Evolutionary conservation across 2,113 vertebrate species (phyloP), one percentile per base, ranked within the genome.

Genomic region (Acanthisitta chloris): DNA sequence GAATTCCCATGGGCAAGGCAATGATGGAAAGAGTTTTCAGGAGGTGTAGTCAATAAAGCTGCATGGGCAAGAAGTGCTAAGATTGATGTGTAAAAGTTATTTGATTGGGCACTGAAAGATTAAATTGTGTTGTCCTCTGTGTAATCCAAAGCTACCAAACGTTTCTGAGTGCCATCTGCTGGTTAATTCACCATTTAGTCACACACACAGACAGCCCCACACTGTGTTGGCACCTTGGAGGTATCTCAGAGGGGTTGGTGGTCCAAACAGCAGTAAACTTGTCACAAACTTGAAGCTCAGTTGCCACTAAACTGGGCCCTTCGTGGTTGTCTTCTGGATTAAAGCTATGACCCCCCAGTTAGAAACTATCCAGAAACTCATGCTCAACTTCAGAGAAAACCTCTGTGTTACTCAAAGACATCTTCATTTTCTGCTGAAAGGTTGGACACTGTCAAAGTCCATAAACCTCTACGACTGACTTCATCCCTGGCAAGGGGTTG

Each of bases 121-220:
- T 29, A 31, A 82, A 76, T 36, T 34, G 17, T 12, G 9, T 31
- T 73, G 36, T 42, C 31, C 42, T 90, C 73, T 71, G 3, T 16
- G 45, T 14, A n/a, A 70, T 43, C 36, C 57, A 45, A 20, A 81
- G 49, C 46, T 6, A 65, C 21, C 61, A 43, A 52, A 51, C 1
- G 7, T 55, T 94, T 85, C 94, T 46, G 90, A 80, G 85, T 90
- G 85, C 87, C 79, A 90, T 62, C 87, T 96, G 90, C 91, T 79
- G 93, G 89, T 49, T 90, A 55, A 81, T 48, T 88, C 77, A 18
- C 77, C 54, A 0, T 57, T 83, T 49, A 2, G 46, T 1, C 13
- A 48, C 43, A 17, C 11, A 40, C n/a, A 12, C 6, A 13, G 14
- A 23, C 9, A 3, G 21, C 58, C 51, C n/a, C 38, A 45, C 0